A percentile compares a stretch with the other conserved stretches of the same genome.
These are phyloP conservation scores for Drosophila pseudotakahashii DNA, from an alignment of 2,888 invertebrate genomes.

Conservation along the genomic window DNA sequence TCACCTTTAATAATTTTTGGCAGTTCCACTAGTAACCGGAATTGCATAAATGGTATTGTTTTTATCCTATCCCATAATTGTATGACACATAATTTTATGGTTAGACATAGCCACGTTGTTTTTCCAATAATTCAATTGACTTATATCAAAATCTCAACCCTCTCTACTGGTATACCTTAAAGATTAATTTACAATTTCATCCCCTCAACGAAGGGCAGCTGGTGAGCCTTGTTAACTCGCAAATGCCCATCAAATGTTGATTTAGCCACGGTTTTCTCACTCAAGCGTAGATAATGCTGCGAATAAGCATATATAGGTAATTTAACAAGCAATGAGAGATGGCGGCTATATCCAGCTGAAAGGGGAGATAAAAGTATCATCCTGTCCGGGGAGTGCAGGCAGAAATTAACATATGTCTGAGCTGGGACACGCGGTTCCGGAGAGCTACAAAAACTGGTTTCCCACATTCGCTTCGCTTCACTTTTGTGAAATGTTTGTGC, in stretches of 20 bases:
- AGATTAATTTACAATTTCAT: slow-evolving; percentile 4
- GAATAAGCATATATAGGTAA: slow-evolving; percentile 26
- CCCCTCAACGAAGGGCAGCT: slow-evolving; percentile 7
- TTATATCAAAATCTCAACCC: not conserved
- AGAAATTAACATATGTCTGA: slow-evolving; percentile 42
- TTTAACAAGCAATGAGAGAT: slow-evolving; percentile 38
- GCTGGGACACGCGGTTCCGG: slow-evolving; percentile 48
- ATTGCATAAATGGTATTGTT: no score
- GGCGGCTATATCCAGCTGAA: not conserved
- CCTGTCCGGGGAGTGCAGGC: slow-evolving; percentile 11
- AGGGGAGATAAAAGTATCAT: slow-evolving; percentile 7
- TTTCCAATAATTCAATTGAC: slow-evolving; percentile 13
- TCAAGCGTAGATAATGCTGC: slow-evolving; percentile 70
- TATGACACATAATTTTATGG: no score
- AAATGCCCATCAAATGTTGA: slow-evolving; percentile 73
- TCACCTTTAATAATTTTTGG: no score
- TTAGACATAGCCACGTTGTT: slow-evolving; percentile 4
- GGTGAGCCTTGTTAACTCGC: slow-evolving; percentile 36
- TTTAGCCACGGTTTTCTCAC: slow-evolving; percentile 60
- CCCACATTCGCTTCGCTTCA: slow-evolving; percentile 28
- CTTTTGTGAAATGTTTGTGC: slow-evolving; percentile 52
- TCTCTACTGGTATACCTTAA: not conserved
- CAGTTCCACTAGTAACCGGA: no score
- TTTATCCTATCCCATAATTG: no score
- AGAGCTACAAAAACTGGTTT: slow-evolving; percentile 53